Conservation (phyloP, 1,140 invertebrate species). For the Bombus confusus region DNA sequence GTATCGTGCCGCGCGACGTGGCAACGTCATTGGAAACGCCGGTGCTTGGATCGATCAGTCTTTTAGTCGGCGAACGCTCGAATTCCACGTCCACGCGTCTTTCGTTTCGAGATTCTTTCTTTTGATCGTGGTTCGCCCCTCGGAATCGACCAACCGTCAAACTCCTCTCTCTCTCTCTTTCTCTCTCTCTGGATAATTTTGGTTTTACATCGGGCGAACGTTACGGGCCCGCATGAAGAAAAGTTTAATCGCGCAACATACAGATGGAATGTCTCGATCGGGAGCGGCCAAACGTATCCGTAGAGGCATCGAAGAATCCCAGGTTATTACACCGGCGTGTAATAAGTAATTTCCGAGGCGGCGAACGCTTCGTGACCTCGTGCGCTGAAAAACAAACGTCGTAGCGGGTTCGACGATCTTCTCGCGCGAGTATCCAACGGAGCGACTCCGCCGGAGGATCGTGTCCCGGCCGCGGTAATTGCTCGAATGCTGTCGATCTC, state of each 20-base stretch:
- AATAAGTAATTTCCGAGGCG: constrained; percentile 31
- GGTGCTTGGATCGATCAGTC: constrained; percentile 9
- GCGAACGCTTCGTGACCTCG: constrained; percentile 23
- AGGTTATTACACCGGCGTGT: constrained; percentile 8
- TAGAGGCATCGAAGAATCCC: background rate
- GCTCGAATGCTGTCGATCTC: constrained; percentile 47
- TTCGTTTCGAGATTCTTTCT: background rate
- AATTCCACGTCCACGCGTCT: constrained; percentile 19
- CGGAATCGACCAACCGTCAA: background rate
- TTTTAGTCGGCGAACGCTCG: constrained; percentile 18
- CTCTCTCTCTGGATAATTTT: background rate
- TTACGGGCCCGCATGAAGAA: background rate
- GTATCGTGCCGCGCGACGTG: constrained; percentile 40
- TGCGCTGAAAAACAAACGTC: constrained; percentile 57
- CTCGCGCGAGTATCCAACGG: constrained; percentile 64
- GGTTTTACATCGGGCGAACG: background rate
- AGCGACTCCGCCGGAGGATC: constrained; percentile 59
- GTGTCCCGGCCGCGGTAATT: constrained; percentile 66
- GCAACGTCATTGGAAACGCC: constrained; percentile 33
- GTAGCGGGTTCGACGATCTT: constrained; percentile 62
- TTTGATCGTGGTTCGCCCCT: background rate
- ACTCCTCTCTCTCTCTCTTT: background rate
- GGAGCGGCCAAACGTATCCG: constrained; percentile 14
- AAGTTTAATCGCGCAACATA: background rate
- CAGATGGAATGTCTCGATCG: background rate